phyloP scores from a whole-genome alignment of 2,113 vertebrate genomes.

The Bubo blakistoni region DNA sequence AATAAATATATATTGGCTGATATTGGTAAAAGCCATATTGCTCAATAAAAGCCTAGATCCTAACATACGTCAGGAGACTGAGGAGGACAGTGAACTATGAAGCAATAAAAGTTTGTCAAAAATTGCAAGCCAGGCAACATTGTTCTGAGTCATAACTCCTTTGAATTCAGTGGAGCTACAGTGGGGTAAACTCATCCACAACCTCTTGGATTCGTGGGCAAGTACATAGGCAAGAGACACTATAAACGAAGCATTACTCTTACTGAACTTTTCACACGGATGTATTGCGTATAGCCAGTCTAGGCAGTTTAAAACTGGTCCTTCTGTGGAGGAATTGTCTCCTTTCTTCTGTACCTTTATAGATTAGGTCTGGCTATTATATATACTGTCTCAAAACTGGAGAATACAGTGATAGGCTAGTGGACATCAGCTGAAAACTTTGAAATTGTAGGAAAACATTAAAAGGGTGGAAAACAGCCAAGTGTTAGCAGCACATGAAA shows the following conservation, averaged over 20 bases:
- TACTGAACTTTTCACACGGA: background rate
- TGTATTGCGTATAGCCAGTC: background rate
- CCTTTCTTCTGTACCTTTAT: background rate
- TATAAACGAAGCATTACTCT: background rate
- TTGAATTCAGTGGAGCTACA: background rate
- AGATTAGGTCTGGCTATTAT: background rate
- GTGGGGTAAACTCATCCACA: background rate
- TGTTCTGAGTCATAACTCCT: background rate
- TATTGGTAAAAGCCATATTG: background rate
- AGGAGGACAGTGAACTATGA: background rate
- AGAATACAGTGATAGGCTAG: background rate
- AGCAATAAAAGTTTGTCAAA: background rate
- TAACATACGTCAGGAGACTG: background rate
- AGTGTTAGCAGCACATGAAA: background rate
- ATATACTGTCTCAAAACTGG: background rate
- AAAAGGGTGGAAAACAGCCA: constrained; percentile 11
- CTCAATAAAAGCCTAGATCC: background rate
- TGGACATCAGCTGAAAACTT: background rate
- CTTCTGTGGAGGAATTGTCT: background rate
- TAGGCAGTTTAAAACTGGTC: background rate
- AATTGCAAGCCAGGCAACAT: background rate
- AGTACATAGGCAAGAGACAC: background rate
- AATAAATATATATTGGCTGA: background rate
- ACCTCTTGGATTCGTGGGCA: background rate
- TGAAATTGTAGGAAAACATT: background rate